A percentile compares a stretch with the other conserved stretches of the same genome.
phyloP scores from a whole-genome alignment of 2,113 vertebrate species.

The Corynorhinus townsendii region DNA sequence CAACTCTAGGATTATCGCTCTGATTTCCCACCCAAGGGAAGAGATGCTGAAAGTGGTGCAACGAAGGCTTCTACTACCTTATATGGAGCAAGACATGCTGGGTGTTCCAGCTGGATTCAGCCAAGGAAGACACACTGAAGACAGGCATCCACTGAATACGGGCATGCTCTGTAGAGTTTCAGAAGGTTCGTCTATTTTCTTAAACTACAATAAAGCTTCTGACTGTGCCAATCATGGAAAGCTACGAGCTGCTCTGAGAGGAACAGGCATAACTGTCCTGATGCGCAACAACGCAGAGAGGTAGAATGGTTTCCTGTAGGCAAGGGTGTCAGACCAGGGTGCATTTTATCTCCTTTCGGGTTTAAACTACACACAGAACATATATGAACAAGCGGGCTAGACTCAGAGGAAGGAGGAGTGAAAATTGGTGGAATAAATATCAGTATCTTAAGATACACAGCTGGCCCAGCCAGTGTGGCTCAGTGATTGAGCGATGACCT shows the following conservation, averaged over 20 bases:
- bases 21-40: neutral
- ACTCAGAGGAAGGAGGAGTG: neutral
- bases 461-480: neutral
- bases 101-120: neutral
- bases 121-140: neutral
- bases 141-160: neutral
- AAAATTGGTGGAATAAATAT: neutral
- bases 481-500: too few relatives aligned
- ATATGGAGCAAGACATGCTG: neutral
- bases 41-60: neutral
- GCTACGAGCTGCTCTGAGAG: neutral
- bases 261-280: neutral
- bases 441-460: neutral
- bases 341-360: neutral
- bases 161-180: neutral
- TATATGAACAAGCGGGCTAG: neutral
- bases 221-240: neutral
- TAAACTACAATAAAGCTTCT: too few relatives aligned
- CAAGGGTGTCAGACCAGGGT: too few relatives aligned
- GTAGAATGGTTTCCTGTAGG: neutral
- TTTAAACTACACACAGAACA: neutral
- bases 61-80: too few relatives aligned
- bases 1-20: accelerated
- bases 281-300: neutral
- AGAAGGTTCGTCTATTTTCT: neutral